phyloP scores from a whole-genome alignment of 2,888 invertebrate genomes.

The Cryptocephalus moraei region DNA sequence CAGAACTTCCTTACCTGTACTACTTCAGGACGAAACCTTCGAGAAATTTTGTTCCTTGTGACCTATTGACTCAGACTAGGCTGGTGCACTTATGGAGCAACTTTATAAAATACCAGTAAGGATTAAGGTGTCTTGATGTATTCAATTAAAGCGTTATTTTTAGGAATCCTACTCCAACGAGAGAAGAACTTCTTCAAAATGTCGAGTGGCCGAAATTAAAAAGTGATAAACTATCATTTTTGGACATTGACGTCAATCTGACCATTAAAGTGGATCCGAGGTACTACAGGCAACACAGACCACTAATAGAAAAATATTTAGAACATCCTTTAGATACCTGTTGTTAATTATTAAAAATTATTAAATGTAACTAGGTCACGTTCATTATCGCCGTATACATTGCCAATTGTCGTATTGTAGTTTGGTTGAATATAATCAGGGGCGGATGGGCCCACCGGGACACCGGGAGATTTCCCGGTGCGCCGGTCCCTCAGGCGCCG shows the following conservation, averaged over 20 bases:
- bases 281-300: constrained; percentile 7
- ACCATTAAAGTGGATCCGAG: constrained; percentile 9
- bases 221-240: constrained; percentile 7
- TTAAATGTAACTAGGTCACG: no score
- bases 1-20: constrained; percentile 7
- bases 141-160: constrained; percentile 2
- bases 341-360: no score
- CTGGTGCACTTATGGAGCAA: constrained; percentile 12
- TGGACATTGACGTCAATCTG: constrained; percentile 10
- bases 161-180: constrained; percentile 8
- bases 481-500: no score
- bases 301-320: constrained; percentile 7
- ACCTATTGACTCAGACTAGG: constrained; percentile 11
- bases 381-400: no score
- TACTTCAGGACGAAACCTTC: constrained; percentile 3
- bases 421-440: no score
- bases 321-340: constrained; percentile 5
- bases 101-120: constrained; percentile 11
- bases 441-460: no score
- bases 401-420: no score
- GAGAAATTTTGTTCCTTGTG: constrained; percentile 5
- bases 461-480: no score
- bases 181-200: constrained; percentile 8
- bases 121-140: not conserved
- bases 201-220: constrained; percentile 10